Evolutionary conservation across 2,888 invertebrate species (phyloP), one percentile per base, ranked within the genome.

Genomic region (Girardia tigrina): DNA sequence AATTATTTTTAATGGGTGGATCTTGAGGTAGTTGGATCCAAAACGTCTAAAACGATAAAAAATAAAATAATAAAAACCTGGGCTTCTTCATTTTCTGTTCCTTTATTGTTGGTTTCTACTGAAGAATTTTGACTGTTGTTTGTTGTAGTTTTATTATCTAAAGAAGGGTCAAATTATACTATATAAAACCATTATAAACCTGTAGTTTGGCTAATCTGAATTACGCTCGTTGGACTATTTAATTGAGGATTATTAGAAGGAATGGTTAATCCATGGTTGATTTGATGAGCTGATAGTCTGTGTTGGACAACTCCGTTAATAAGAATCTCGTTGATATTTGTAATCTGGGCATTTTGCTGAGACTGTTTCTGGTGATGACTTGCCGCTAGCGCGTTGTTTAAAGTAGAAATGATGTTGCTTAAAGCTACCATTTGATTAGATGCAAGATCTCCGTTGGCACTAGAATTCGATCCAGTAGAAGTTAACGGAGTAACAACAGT

Each of bases 371-470:
- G 56, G 23, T 56, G 56, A 56, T 56, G 56, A 23, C 56, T 56
- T 6, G 56, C 56, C n/a, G 56, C 56, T 4, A 56, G 56, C n/a
- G 56, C 56, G 23, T 56, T 56, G 56, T 56, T 56, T 23, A 56
- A 56, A 12, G 56, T 56, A 12, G 56, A 56, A 56, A 56, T 56
- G 4, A 56, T 56, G n/a, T 56, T 56, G n/a, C 56, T 56, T 4
- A 56, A n/a, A 56, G 56, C 56, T 56, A 56, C 56, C 56, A 56
- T 56, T 56, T 56, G 56, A n/a, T 56, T 56, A 12, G 56, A 56
- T 2, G 56, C 56, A 56, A 56, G 56, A 56, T 56, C 56, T 56
- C 56, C 56, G n/a, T 56, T 56, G 56, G 56, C 56, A 56, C 56
- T 56, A 56, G 56, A 56, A 56, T 56, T 56, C 23, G 56, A 56